Conservation (phyloP, 2,888 invertebrate species). For the Ypsolopha scabrella region DNA sequence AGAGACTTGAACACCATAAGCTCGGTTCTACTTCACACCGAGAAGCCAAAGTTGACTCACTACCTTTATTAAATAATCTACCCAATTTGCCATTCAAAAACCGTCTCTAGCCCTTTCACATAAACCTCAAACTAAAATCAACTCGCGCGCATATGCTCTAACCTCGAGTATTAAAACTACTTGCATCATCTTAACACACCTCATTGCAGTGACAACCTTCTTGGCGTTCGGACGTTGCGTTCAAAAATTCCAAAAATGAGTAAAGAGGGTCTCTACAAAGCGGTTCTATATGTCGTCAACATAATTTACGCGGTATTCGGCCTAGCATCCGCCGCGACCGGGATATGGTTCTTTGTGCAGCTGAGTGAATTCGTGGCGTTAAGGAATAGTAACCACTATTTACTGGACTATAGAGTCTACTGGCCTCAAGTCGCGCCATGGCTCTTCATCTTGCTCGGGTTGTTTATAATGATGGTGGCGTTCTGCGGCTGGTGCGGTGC, state of each 20-base stretch:
- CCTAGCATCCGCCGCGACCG: slow-evolving; percentile 49
- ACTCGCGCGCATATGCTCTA: slow-evolving; percentile 18
- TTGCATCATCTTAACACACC: slow-evolving; percentile 37
- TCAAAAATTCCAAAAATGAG: slow-evolving; percentile 26
- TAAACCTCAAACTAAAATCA: not conserved
- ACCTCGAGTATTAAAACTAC: slow-evolving; percentile 47
- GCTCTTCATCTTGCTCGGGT: slow-evolving; percentile 54
- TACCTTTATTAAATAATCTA: not conserved
- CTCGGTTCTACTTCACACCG: no score
- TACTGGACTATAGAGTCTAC: slow-evolving; percentile 57
- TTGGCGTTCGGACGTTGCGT: slow-evolving; percentile 29
- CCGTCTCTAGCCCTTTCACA: not conserved
- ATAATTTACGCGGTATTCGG: slow-evolving; percentile 57
- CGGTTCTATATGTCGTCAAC: slow-evolving; percentile 51
- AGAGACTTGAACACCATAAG: no score
- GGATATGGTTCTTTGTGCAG: slow-evolving; percentile 64
- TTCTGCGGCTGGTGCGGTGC: slow-evolving; percentile 61
- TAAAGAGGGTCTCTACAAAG: slow-evolving; percentile 53
- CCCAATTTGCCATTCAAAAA: not conserved
- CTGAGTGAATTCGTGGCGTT: slow-evolving; percentile 50
- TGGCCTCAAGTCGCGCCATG: slow-evolving; percentile 65
- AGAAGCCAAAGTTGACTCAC: not conserved
- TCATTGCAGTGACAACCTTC: slow-evolving; percentile 47
- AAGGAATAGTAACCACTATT: slow-evolving; percentile 56
- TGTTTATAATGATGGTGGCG: slow-evolving; percentile 49